Base-by-base conservation (phyloP, 2,888 invertebrate species). In the Aphidius colemani region DNA sequence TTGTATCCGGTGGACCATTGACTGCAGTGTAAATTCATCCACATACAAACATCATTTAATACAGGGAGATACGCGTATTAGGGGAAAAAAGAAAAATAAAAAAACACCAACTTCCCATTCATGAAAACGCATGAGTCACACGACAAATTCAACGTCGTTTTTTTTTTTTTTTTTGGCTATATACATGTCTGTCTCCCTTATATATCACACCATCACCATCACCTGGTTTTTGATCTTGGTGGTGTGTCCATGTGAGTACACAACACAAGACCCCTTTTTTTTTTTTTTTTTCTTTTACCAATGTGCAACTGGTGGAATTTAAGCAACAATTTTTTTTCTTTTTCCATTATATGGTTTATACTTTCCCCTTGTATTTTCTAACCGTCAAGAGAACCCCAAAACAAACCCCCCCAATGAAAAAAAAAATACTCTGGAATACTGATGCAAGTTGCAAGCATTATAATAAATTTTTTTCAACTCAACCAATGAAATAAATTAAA, bases 1-100 rank as follows among this genome's bases (percentile, higher is more conserved):
- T 72, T 77, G 76, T 78, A 78, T 78, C 78, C 78, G 78, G 78
- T 76, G 77, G 77, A 77, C 78, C 78, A 78, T 78, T 78, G 78
- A 76, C 74, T 72, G 64, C 53, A 48, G 3, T 30, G 30, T 30
- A 30, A 5, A 30, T 30, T 30, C 30, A 18, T 18, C 13, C 13
- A 55, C 40, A 46, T 59, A 10, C 11, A 50, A 18, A 43, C 18
- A 18, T 46, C 13, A 43, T 48, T 30, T 18, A 41, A 59, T 59
- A 40, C 41, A 58, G 30, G 30, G 30, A 30, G 30, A 30, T 46
- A 59, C 18, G 11, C 44, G 58, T 51, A 61, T 18, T 56, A 45
- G 49, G 39, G 30, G 59, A 63, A 13, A 45, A 57, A n/a, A 4
- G 5, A 71, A 72, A 73, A 73, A 74, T 74, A 74, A 73, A 74